phyloP scores from a whole-genome alignment of 2,888 invertebrate genomes.

The Eilema caniola region DNA sequence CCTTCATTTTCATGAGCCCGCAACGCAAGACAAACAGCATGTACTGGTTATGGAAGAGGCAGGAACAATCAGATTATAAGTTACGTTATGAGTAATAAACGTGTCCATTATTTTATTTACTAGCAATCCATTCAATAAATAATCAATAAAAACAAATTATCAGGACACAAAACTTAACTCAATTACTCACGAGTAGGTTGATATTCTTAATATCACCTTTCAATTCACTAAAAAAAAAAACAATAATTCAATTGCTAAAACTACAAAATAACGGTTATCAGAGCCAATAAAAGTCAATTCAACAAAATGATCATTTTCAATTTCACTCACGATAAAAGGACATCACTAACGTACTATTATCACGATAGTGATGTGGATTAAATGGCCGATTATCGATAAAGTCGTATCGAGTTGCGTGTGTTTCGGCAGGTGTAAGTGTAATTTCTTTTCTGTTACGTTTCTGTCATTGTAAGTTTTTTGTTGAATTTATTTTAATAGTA shows the following conservation, averaged over 20 bases:
- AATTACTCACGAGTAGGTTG: not conserved
- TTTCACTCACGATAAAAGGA: conserved; percentile 64
- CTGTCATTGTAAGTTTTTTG: conserved; percentile 46
- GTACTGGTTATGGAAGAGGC: no score
- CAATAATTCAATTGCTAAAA: conserved; percentile 36
- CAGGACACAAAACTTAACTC: no score
- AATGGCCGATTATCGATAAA: conserved; percentile 72
- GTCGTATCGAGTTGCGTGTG: conserved; percentile 76
- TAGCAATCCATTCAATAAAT: no score
- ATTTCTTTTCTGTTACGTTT: conserved; percentile 45
- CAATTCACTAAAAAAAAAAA: conserved; percentile 1
- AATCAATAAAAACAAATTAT: no score
- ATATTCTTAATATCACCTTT: not conserved
- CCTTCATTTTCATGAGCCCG: no score
- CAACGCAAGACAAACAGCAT: no score
- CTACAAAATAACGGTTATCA: conserved; percentile 52
- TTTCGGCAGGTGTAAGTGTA: conserved; percentile 65
- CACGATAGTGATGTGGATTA: conserved; percentile 69
- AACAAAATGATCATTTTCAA: conserved; percentile 66
- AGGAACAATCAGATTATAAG: no score
- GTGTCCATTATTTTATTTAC: no score
- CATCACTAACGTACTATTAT: conserved; percentile 65
- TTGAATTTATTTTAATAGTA: conserved; percentile 32
- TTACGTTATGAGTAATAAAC: no score
- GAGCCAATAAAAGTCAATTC: conserved; percentile 45